Evolutionary conservation across 2,797 vertebrate genomes (phyloP).

Genomic region (Chrysocyon brachyurus): DNA sequence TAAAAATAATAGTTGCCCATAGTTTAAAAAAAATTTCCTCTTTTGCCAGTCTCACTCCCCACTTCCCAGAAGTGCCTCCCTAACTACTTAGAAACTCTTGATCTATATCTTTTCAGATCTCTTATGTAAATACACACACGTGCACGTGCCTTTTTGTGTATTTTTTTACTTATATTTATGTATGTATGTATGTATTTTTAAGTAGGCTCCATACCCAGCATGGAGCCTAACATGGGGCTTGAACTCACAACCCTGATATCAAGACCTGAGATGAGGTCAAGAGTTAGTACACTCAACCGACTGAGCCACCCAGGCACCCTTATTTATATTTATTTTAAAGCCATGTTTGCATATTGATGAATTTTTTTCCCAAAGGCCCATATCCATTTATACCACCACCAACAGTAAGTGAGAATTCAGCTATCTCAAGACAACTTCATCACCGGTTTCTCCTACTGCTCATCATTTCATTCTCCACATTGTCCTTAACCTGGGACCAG

Average conservation of each 20-base stretch:
- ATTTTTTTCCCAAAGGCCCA: neutral
- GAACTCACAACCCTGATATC: neutral
- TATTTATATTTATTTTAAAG: neutral
- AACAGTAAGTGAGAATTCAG: neutral
- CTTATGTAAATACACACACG: neutral
- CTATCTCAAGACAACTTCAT: neutral
- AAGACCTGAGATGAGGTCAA: too few species aligned
- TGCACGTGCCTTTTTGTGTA: neutral
- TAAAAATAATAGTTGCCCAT: conserved; percentile 23
- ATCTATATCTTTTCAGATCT: neutral
- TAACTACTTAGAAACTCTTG: neutral
- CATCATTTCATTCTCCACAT: neutral
- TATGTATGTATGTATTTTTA: neutral
- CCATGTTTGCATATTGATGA: neutral
- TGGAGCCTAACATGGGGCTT: neutral
- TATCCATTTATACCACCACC: neutral
- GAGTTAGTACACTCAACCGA: too few species aligned
- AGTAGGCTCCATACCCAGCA: neutral
- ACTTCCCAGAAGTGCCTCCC: neutral
- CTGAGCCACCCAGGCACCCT: too few species aligned
- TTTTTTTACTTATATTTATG: conserved; percentile 47
- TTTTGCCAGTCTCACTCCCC: neutral
- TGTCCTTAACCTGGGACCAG: neutral
- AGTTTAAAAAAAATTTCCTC: neutral
- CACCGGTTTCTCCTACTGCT: neutral